These are phyloP conservation scores for Drosophila lutescens DNA, from an alignment of 2,888 invertebrate genomes.

Conservation along the genomic window DNA sequence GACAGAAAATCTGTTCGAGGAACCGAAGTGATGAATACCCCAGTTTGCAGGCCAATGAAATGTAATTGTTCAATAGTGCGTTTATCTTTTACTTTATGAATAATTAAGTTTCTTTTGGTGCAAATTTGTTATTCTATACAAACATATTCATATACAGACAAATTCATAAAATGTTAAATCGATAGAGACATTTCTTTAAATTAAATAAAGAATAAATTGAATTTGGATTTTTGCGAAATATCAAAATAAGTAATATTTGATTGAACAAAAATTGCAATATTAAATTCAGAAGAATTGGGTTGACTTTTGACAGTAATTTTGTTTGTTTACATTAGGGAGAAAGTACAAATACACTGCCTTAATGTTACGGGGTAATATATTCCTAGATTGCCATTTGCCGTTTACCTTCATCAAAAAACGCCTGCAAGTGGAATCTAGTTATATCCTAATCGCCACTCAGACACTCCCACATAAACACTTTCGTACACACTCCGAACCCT, in stretches of 20 bases:
- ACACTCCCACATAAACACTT: constrained; percentile 44
- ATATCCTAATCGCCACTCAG: constrained; percentile 71
- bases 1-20: no score
- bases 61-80: no score
- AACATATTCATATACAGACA: no score
- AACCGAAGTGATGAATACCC: background rate
- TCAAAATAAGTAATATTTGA: background rate
- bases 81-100: no score
- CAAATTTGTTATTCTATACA: no score
- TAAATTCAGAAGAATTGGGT: background rate
- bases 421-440: constrained; percentile 74
- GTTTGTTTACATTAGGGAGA: constrained; percentile 12
- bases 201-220: no score
- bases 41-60: background rate
- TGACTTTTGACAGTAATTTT: constrained; percentile 24
- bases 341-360: constrained; percentile 4
- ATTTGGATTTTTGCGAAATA: no score
- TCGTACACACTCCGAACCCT: constrained; percentile 50
- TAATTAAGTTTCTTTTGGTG: no score
- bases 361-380: constrained; percentile 20
- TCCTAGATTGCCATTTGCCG: constrained; percentile 69
- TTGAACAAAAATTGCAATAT: no score
- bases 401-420: constrained; percentile 75
- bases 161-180: no score
- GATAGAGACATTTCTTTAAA: no score